phyloP scores from a whole-genome alignment of 1,140 invertebrate species.

The Eupeodes corollae region DNA sequence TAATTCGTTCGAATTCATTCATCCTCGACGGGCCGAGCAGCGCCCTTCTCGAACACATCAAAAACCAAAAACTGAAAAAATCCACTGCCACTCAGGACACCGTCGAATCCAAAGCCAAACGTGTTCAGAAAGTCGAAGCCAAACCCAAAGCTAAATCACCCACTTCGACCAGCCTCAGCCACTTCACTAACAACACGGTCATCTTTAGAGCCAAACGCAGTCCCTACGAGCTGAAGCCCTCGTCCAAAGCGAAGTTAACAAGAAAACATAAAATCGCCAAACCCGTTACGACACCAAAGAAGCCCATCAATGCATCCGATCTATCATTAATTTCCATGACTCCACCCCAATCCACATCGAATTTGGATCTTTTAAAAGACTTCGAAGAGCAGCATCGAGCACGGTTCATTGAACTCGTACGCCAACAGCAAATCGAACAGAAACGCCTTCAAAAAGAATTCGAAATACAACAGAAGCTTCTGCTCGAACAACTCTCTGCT shows the following conservation, averaged over 20 bases:
- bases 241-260: not conserved
- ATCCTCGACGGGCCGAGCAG: constrained; percentile 49
- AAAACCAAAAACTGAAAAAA: constrained; percentile 7
- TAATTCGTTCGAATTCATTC: constrained; percentile 48
- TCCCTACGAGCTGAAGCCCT: constrained; percentile 1
- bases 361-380: constrained; percentile 10
- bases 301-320: not conserved
- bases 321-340: constrained; percentile 7
- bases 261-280: constrained; percentile 4
- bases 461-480: constrained; percentile 22
- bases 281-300: not conserved
- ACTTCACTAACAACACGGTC: not conserved
- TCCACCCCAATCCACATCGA: constrained; percentile 12
- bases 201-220: constrained; percentile 6
- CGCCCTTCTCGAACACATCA: constrained; percentile 45
- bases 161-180: not conserved
- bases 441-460: constrained; percentile 22
- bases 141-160: constrained; percentile 1
- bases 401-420: constrained; percentile 34
- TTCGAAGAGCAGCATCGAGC: constrained; percentile 32
- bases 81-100: constrained; percentile 13
- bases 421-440: constrained; percentile 29
- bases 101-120: constrained; percentile 28
- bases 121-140: constrained; percentile 17
- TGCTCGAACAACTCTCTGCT: constrained; percentile 25